Percentiles rank a stretch among this genome's conserved stretches.
Conservation (phyloP, 2,113 vertebrate genomes). For the Ophiodon elongatus region DNA sequence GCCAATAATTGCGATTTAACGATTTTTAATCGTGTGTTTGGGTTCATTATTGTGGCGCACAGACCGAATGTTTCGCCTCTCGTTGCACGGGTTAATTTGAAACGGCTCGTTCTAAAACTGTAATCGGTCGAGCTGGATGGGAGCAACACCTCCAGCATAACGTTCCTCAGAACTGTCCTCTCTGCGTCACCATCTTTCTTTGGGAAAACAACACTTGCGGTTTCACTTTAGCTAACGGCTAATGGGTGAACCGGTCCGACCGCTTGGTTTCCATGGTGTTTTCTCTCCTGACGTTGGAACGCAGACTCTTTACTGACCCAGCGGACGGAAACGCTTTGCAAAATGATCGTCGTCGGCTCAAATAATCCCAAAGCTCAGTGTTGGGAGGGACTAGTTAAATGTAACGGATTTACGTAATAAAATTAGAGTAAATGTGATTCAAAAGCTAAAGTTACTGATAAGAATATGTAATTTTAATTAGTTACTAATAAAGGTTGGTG, state of each 20-base stretch:
- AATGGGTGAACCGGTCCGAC: neutral
- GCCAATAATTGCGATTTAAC: too few species aligned
- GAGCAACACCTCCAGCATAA: too few species aligned
- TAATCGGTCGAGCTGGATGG: too few species aligned
- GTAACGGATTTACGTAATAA: too few species aligned
- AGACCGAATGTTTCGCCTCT: too few species aligned
- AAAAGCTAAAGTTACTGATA: neutral
- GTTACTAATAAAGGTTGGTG: neutral
- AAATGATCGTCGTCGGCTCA: neutral
- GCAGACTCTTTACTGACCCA: neutral
- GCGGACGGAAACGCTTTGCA: neutral
- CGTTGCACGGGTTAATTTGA: too few species aligned
- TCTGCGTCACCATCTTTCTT: too few species aligned
- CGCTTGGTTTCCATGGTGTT: neutral
- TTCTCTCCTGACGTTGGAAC: neutral
- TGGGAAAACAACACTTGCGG: neutral
- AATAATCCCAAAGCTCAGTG: neutral
- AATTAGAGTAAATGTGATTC: neutral
- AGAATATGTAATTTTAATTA: neutral
- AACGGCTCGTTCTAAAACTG: too few species aligned
- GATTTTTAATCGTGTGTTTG: too few species aligned
- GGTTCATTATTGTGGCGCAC: too few species aligned
- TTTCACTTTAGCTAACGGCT: too few species aligned
- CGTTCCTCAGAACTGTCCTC: too few species aligned
- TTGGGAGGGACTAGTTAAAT: neutral